Evolutionary conservation across 1,140 invertebrate genomes (phyloP), one percentile per base, ranked within the genome.

Genomic region (Calycopis cecrops): DNA sequence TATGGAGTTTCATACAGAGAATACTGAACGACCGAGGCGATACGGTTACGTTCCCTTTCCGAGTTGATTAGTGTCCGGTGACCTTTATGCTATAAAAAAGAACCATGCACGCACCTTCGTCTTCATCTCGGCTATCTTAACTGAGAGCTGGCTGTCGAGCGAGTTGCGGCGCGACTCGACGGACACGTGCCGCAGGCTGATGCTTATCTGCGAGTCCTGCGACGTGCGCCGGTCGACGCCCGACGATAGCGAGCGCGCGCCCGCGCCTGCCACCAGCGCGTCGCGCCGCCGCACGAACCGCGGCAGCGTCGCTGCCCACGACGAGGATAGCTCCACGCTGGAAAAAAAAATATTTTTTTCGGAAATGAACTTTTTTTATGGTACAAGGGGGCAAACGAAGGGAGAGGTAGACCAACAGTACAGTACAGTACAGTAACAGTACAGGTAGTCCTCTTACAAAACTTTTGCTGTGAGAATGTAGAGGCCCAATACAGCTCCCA

Each of bases 291-390:
- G 92, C 0, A 98, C 92, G 62, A 98, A 91, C 65, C 96, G 93
- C 0, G 96, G 96, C 42, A 98, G 88, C 58, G 95, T 96, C 35
- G 93, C 94, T 42, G 94, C 95, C 95, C 95, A 98, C 0, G 95
- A 94, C 4, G 96, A 96, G 55, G 94, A 84, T 17, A 87, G 60
- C 60, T 84, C 80, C 14, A 72, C 71, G 48, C 81, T 87, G 66
- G 0, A 57, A 57, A 56, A 38, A 50, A 34, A 35, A 21, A 28
- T 34, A 9, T 16, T 21, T 38, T 0, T 9, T 0, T 34, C 6
- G 21, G 21, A 28, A 28, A 28, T 28, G 2, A 28, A 28, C 21
- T 3, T 28, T n/a, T n/a, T n/a, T n/a, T n/a, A n/a, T n/a, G n/a
- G n/a, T n/a, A n/a, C n/a, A n/a, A n/a, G n/a, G n/a, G n/a, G n/a